Evolutionary conservation across 2,113 vertebrate species (phyloP).

Genomic region (Cyanoramphus novaezelandiae): DNA sequence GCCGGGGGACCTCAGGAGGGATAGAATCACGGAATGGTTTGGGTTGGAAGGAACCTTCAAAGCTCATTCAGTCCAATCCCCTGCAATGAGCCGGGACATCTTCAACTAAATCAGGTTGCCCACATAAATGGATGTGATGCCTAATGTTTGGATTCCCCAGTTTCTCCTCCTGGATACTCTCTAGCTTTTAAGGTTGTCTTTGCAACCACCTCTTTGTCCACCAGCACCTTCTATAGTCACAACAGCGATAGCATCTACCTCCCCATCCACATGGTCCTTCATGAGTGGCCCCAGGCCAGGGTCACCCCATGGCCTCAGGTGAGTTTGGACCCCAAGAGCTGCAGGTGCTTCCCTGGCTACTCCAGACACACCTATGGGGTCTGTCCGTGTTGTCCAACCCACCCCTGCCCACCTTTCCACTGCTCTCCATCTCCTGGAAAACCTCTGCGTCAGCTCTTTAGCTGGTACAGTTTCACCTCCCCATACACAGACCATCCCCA

Average conservation of each 20-base stretch:
- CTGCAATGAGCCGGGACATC: not conserved
- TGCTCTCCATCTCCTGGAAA: not conserved
- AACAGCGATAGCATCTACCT: not conserved
- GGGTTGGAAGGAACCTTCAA: not conserved
- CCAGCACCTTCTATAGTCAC: not conserved
- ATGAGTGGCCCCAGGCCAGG: not conserved
- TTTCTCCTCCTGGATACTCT: not conserved
- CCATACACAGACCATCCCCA: rapidly evolving
- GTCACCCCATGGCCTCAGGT: too few relatives aligned
- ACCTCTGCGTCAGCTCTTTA: not conserved
- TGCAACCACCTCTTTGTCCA: not conserved
- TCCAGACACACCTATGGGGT: not conserved
- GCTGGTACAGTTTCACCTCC: not conserved
- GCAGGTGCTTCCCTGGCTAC: not conserved
- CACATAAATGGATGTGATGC: not conserved
- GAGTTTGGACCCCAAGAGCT: not conserved
- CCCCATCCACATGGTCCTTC: not conserved
- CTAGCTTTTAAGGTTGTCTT: not conserved
- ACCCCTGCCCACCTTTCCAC: not conserved
- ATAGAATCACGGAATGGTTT: not conserved
- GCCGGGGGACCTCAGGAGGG: not conserved
- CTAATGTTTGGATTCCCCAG: not conserved
- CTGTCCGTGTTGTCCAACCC: not conserved
- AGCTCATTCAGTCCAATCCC: not conserved
- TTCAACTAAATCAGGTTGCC: not conserved